phyloP scores from a whole-genome alignment of 2,113 vertebrate genomes.

The Garra rufa region DNA sequence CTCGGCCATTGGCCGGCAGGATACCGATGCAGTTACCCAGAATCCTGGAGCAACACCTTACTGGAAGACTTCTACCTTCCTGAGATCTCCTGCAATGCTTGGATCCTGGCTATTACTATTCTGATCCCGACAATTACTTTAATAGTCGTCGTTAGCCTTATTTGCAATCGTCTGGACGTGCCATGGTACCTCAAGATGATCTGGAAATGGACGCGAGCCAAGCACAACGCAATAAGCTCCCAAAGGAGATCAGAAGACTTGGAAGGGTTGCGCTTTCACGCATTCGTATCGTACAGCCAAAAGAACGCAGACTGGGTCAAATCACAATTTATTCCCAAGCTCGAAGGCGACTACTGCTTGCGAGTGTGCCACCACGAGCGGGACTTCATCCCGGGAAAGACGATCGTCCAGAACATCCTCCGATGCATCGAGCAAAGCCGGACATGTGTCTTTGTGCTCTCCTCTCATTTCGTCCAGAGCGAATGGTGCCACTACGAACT shows the following conservation, averaged over 20 bases:
- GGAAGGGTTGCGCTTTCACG: slow-evolving; percentile 78
- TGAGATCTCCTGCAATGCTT: slow-evolving; percentile 76
- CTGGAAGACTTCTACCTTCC: slow-evolving; percentile 77
- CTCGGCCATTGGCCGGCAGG: slow-evolving; percentile 79
- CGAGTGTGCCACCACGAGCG: slow-evolving; percentile 85
- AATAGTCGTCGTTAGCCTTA: slow-evolving; percentile 49
- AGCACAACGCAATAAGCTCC: slow-evolving; percentile 71
- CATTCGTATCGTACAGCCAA: slow-evolving; percentile 90
- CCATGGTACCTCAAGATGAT: slow-evolving; percentile 88
- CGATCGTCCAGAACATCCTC: slow-evolving; percentile 90
- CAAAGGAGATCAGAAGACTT: slow-evolving; percentile 59
- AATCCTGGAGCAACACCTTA: slow-evolving; percentile 63
- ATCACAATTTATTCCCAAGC: slow-evolving; percentile 77
- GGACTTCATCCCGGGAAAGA: slow-evolving; percentile 85
- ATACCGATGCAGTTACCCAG: slow-evolving; percentile 83
- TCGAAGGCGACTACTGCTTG: slow-evolving; percentile 77
- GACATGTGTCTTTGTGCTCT: slow-evolving; percentile 87
- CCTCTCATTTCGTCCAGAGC: slow-evolving; percentile 89
- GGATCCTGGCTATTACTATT: slow-evolving; percentile 75
- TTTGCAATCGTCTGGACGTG: slow-evolving; percentile 81
- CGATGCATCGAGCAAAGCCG: slow-evolving; percentile 86
- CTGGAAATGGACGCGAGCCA: slow-evolving; percentile 86
- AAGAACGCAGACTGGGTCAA: slow-evolving; percentile 83
- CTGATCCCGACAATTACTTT: slow-evolving; percentile 69
- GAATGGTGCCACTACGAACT: slow-evolving; percentile 96